Base-by-base conservation (phyloP, 2,113 vertebrate genomes). In the Lichenostomus cassidix region DNA sequence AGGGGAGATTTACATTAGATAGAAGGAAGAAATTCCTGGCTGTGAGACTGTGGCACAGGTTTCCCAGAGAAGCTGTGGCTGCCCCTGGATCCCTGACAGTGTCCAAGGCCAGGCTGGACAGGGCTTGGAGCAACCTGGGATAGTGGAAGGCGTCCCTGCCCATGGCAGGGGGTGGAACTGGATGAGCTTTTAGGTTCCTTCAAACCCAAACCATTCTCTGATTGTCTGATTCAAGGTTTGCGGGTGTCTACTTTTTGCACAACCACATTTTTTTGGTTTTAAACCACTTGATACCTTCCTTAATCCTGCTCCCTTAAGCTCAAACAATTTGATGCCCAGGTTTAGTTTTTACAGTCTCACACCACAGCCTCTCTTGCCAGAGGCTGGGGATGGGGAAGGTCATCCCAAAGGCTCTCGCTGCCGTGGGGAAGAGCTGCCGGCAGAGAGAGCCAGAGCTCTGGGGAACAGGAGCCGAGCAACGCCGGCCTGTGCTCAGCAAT, bases 371-470 rank as follows among this genome's bases (percentile, higher is more conserved):
- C 5, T 0, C n/a, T 6, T 3, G 68, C 14, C 6, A 2, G 3
- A 0, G 50, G 52, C 39, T 55, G 44, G 8, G 3, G 9, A 11
- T 3, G 23, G 2, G 5, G 11, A 50, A 71, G 74, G 78, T 53
- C 53, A n/a, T 29, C 56, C 5, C 56, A 8, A 33, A 41, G 41
- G 31, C 49, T 58, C 12, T 6, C 2, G 20, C 39, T 87, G 92
- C 62, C 37, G 29, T 19, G 6, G 87, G 83, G 80, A 67, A 5
- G 4, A 62, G 69, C 91, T 73, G 93, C 88, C 96, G 74, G 93
- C 75, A 96, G 96, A 91, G 94, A 85, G 96, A 92, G 95, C 71
- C 73, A 55, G 35, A 93, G 92, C 85, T 6, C 64, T 1, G 74
- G 74, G 28, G 55, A 87, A 24, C 37, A 17, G 37, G 37, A 2